phyloP scores from a whole-genome alignment of 2,113 vertebrate species.

The Pionites leucogaster region DNA sequence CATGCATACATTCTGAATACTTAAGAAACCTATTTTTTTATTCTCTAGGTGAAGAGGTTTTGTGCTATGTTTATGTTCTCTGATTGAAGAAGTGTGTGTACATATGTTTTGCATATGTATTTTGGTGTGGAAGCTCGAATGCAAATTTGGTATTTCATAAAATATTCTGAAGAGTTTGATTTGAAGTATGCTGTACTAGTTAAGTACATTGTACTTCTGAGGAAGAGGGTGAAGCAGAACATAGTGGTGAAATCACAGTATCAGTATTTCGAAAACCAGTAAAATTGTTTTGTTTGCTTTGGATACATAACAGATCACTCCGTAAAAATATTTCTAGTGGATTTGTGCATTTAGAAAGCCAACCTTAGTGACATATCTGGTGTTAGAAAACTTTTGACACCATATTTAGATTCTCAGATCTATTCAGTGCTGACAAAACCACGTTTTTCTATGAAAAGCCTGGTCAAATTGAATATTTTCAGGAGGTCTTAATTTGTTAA shows the following conservation, averaged over 20 bases:
- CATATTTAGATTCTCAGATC: neutral
- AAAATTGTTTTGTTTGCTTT: neutral
- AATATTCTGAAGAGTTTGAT: neutral
- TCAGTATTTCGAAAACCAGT: neutral
- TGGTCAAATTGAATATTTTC: neutral
- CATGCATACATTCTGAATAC: neutral
- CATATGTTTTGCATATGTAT: neutral
- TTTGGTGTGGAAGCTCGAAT: neutral
- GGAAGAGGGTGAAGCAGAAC: neutral
- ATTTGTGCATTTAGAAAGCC: neutral
- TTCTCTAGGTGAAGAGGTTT: neutral
- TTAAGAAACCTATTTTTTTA: neutral
- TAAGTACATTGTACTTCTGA: neutral
- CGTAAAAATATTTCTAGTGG: neutral
- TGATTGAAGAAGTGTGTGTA: neutral
- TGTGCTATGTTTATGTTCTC: neutral
- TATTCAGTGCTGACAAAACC: neutral
- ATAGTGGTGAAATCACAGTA: neutral
- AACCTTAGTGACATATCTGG: neutral
- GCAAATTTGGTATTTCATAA: neutral
- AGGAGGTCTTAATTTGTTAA: neutral
- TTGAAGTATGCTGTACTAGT: neutral
- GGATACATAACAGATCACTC: neutral
- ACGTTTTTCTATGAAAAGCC: neutral
- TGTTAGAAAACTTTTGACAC: neutral